Base-by-base conservation (phyloP, 1,140 invertebrate genomes). In the Aradophagus sp. region DNA sequence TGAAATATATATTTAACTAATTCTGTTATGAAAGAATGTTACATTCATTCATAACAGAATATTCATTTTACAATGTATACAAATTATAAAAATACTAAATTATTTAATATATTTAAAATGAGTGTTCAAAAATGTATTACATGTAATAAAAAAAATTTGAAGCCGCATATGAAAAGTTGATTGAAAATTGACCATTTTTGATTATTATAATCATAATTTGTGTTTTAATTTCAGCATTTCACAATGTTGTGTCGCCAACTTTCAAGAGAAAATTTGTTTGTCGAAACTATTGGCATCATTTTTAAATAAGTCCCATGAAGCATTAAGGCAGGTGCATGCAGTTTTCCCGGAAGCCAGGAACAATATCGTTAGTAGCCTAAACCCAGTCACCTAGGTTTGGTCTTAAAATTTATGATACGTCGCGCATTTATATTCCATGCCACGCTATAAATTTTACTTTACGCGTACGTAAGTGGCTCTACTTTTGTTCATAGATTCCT, bases 401-500 rank as follows among this genome's bases (percentile, higher is more conserved):
- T 38, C 20, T 35, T 44, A 29, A 61, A 81, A 82, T 82, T 81
- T 82, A 81, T 77, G 78, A 79, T 76, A 76, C 74, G 74, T 73
- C 69, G 71, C 52, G 58, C 76, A 81, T 82, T 81, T 77, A 80
- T 79, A 79, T 80, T 79, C 77, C 67, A 62, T 53, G 48, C 36
- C 31, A 59, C 56, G 34, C 67, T 75, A 80, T 82, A 81, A 81
- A 82, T 82, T 80, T 61, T 70, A 66, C 76, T 82, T 79, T 77
- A 77, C 73, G 74, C 78, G 72, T 71, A 74, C 74, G 70, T 82
- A 82, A 80, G 79, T 82, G 77, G 78, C 80, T 80, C 77, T 74
- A 79, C 75, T 80, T 81, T 80, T 82, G 80, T 82, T 80, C 80
- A 82, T 82, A 82, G 80, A 82, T 82, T 80, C 71, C 75, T 79